A percentile compares a stretch with the other conserved stretches of the same genome.
Evolutionary conservation across 2,113 vertebrate genomes (phyloP).

Genomic region (Siniperca chuatsi): DNA sequence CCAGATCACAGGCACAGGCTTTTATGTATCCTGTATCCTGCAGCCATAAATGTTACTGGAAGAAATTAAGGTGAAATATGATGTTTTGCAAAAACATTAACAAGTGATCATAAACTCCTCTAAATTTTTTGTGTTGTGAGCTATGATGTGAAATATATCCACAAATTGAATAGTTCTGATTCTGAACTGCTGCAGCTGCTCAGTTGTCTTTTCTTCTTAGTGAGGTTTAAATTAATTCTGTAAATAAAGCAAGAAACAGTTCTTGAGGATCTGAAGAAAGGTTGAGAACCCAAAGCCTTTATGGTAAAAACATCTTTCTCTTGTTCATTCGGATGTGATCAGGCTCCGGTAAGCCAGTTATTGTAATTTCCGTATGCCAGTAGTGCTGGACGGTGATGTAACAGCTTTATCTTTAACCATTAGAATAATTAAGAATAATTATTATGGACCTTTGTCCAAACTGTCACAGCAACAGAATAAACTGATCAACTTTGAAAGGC

Average conservation of each 20-base stretch:
- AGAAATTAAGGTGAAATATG: background rate
- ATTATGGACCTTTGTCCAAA: conserved; percentile 17
- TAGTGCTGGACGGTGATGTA: background rate
- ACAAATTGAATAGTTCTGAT: background rate
- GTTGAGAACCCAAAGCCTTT: background rate
- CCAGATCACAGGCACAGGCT: background rate
- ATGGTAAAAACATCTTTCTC: background rate
- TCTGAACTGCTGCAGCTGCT: conserved; percentile 27
- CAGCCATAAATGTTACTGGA: background rate
- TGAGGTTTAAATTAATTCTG: background rate
- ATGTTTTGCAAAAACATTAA: background rate
- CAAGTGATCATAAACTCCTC: background rate
- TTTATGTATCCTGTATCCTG: background rate
- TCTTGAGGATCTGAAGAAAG: background rate
- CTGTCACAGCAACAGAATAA: conserved; percentile 51
- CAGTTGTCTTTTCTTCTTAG: background rate
- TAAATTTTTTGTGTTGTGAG: background rate
- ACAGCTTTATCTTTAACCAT: conserved; percentile 7
- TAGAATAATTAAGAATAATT: background rate
- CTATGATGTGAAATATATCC: conserved; percentile 1
- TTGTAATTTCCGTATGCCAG: background rate
- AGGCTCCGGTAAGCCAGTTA: background rate
- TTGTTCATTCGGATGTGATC: background rate
- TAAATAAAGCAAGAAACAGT: background rate
- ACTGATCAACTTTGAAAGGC: background rate